phyloP scores from a whole-genome alignment of 2,888 invertebrate genomes.

The Macrosoma leucophasiata region DNA sequence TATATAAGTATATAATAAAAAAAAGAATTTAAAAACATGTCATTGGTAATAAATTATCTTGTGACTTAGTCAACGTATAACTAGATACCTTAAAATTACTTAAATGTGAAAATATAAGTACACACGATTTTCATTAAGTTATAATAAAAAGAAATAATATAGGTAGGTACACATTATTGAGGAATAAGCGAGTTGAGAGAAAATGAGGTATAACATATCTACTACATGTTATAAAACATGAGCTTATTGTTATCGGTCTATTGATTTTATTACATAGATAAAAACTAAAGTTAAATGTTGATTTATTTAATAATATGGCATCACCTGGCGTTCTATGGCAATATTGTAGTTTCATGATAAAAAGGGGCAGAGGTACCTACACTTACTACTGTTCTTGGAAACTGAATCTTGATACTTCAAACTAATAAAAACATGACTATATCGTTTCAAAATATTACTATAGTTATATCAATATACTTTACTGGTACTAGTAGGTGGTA shows the following conservation, averaged over 20 bases:
- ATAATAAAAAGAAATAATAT: constrained; percentile 29
- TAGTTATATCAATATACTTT: too few species aligned
- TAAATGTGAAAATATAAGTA: constrained; percentile 26
- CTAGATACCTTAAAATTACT: constrained; percentile 36
- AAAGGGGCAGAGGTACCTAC: constrained; percentile 11
- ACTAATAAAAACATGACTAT: too few species aligned
- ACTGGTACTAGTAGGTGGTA: too few species aligned
- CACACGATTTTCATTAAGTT: constrained; percentile 30
- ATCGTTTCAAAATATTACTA: too few species aligned
- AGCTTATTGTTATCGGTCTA: constrained; percentile 50
- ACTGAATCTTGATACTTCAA: too few species aligned
- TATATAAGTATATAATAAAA: constrained; percentile 39
- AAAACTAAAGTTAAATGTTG: constrained; percentile 43
- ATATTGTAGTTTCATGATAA: constrained; percentile 30
- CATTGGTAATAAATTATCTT: constrained; percentile 75
- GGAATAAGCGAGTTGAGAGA: constrained; percentile 44
- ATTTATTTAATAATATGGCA: constrained; percentile 57
- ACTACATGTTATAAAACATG: constrained; percentile 40
- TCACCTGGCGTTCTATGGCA: constrained; percentile 68
- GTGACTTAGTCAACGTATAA: constrained; percentile 72
- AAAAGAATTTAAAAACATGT: constrained; percentile 69
- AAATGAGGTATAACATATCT: constrained; percentile 55
- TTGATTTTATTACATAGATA: constrained; percentile 30
- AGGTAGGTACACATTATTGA: constrained; percentile 33
- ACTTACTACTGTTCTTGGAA: too few species aligned